A percentile compares a stretch with the other conserved stretches of the same genome.
These are phyloP conservation scores for Hirtodrosophila alboralis DNA, from an alignment of 2,888 invertebrate species.

Conservation along the genomic window DNA sequence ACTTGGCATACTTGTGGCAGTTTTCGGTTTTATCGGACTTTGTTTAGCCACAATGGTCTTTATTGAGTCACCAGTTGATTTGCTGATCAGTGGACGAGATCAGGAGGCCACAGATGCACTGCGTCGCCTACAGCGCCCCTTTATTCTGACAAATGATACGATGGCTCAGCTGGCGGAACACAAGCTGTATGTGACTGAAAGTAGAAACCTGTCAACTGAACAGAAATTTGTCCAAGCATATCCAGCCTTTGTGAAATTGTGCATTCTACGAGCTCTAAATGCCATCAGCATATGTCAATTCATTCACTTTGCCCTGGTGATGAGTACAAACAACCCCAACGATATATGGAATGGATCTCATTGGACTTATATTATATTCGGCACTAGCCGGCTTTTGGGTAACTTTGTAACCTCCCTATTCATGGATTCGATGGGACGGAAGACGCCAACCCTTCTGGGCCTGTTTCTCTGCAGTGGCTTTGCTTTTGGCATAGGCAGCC, in stretches of 20 bases:
- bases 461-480: slow-evolving; percentile 42
- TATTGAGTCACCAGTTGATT: slow-evolving; percentile 69
- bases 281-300: slow-evolving; percentile 53
- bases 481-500: slow-evolving; percentile 47
- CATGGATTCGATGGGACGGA: slow-evolving; percentile 67
- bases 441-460: slow-evolving; percentile 44
- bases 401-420: slow-evolving; percentile 23
- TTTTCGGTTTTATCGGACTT: slow-evolving; percentile 47
- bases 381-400: slow-evolving; percentile 53
- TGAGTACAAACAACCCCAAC: not conserved
- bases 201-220: slow-evolving; percentile 19
- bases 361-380: slow-evolving; percentile 42
- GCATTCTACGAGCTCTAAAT: slow-evolving; percentile 60
- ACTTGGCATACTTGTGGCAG: slow-evolving; percentile 48
- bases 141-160: slow-evolving; percentile 41
- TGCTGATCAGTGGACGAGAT: slow-evolving; percentile 51
- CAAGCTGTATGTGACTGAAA: slow-evolving; percentile 59
- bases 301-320: slow-evolving; percentile 9
- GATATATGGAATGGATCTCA: too few relatives aligned
- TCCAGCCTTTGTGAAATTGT: slow-evolving; percentile 60
- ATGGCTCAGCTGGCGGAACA: slow-evolving; percentile 59
- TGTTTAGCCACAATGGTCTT: slow-evolving; percentile 40
- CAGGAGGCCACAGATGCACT: slow-evolving; percentile 58
- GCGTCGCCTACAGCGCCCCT: slow-evolving; percentile 58
- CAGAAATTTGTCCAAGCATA: slow-evolving; percentile 33